Conservation (phyloP, 2,797 vertebrate genomes). For the Poecilia gillii region DNA sequence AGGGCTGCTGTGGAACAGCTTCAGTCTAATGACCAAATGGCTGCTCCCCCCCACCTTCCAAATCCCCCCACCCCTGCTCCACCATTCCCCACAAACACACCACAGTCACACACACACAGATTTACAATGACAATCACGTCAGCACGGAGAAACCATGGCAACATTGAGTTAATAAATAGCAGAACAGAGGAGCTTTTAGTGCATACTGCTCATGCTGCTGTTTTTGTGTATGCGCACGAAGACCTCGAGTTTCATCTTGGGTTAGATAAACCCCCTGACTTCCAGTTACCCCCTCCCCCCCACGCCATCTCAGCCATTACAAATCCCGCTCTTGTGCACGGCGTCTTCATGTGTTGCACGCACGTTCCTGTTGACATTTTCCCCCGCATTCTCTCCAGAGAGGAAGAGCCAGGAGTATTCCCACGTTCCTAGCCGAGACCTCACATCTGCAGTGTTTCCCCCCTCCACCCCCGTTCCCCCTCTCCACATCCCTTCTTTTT, state of each 20-base stretch:
- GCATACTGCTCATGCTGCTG: slow-evolving; percentile 39
- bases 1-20: slow-evolving; percentile 38
- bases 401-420: slow-evolving; percentile 68
- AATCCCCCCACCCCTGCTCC: not conserved
- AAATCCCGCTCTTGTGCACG: slow-evolving; percentile 48
- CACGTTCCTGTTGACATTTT: slow-evolving; percentile 71
- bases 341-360: slow-evolving; percentile 18
- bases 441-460: slow-evolving; percentile 63
- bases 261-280: slow-evolving; percentile 68
- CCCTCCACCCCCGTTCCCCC: slow-evolving; percentile 39
- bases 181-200: slow-evolving; percentile 60
- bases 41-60: not conserved
- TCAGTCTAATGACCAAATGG: slow-evolving; percentile 40
- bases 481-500: slow-evolving; percentile 28
- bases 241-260: slow-evolving; percentile 63
- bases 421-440: slow-evolving; percentile 67
- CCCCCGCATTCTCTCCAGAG: slow-evolving; percentile 60
- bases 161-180: slow-evolving; percentile 75
- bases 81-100: not conserved
- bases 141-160: slow-evolving; percentile 70
- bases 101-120: slow-evolving; percentile 33
- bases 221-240: slow-evolving; percentile 44
- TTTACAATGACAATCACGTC: slow-evolving; percentile 63
- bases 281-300: slow-evolving; percentile 22
- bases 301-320: slow-evolving; percentile 25